Evolutionary conservation across 2,888 invertebrate species (phyloP), one percentile per base, ranked within the genome.

Genomic region (Microctonus aethiopoides): DNA sequence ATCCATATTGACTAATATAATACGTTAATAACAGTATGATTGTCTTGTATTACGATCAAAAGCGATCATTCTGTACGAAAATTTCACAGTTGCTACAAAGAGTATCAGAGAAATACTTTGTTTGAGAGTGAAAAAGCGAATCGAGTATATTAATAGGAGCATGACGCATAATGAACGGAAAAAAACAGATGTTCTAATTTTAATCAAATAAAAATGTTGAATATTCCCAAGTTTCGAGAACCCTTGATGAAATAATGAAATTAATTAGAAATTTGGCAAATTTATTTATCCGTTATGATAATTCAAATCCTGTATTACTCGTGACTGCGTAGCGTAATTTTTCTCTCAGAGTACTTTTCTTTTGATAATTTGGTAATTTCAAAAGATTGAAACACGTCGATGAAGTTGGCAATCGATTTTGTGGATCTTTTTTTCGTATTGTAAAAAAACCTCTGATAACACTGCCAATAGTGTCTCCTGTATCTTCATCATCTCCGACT

Each of bases 371-470:
- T 67, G 99, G 99, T 81, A 98, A 89, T 87, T 99, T 99, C 57
- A 99, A 91, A 51, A 99, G 91, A 88, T 99, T 99, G 88, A 99
- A 99, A 85, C 99, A 99, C 0, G 99, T 99, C 0, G 99, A 99
- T 0, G 98, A 98, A 0, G 99, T 99, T n/a, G 99, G 99, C 54
- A 99, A 89, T 39, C 98, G 92, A 84, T 97, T 95, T 63, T 96
- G 91, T 0, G 97, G 96, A 85, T 97, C 97, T 83, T 95, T 95
- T 84, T 96, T 96, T 62, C 97, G 91, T 81, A 99, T 97, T 11
- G 98, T 98, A 86, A 99, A 97, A 87, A 99, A 99, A 20, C 99
- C 99, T 71, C 99, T 91, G 74, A 99, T 94, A 0, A 99, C 98
- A 85, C 97, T 97, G 13, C 93, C 93, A 77, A 94, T 93, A 7